phyloP scores from a whole-genome alignment of 2,888 invertebrate genomes.

The Gastracanthus pulcherrimus region DNA sequence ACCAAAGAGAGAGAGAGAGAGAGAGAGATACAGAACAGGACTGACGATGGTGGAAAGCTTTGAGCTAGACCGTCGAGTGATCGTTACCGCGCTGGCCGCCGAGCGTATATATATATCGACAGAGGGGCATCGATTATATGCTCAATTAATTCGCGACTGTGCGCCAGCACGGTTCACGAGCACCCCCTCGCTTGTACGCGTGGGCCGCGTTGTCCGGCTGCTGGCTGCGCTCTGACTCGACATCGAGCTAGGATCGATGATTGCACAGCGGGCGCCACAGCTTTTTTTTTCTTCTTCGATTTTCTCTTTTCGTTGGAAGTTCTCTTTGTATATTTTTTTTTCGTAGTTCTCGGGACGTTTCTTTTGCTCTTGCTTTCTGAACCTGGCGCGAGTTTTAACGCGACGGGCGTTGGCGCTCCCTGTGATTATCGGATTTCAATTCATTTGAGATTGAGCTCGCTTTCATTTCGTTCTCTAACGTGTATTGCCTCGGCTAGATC shows the following conservation, averaged over 20 bases:
- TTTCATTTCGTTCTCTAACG: no score
- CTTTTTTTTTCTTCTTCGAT: neutral
- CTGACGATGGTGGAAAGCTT: conserved; percentile 16
- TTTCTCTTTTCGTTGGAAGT: no score
- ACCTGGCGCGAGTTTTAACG: neutral
- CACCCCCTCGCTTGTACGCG: neutral
- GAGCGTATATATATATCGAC: conserved; percentile 69
- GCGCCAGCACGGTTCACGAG: conserved; percentile 37
- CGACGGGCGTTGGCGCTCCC: no score
- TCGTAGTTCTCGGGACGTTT: no score
- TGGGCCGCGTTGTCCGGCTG: conserved; percentile 26
- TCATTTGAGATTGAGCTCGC: no score
- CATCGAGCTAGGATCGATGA: no score
- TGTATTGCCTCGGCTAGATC: no score
- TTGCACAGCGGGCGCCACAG: no score
- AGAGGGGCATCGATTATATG: conserved; percentile 76
- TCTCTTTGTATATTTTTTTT: no score
- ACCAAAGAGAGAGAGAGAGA: conserved; percentile 52
- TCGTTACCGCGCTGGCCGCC: conserved; percentile 60
- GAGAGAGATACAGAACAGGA: conserved; percentile 24
- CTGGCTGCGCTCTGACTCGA: conserved; percentile 9
- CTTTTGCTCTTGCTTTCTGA: no score
- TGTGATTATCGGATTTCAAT: no score
- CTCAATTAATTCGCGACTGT: conserved; percentile 76
- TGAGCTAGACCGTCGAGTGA: conserved; percentile 62